Evolutionary conservation across 2,888 invertebrate genomes (phyloP).

Genomic region (Cotesia congregata): DNA sequence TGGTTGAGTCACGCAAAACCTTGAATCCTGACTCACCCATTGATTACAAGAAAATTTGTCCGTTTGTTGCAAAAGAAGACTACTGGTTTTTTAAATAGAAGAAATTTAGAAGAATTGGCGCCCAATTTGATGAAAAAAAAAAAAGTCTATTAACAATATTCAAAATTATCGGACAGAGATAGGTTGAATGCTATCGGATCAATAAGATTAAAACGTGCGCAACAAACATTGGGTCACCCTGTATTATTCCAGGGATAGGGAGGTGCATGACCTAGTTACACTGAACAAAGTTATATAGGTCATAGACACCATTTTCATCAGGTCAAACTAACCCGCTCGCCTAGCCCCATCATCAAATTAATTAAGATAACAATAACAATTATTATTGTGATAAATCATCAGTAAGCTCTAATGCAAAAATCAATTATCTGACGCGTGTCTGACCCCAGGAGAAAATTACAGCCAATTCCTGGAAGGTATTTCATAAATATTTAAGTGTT

Average conservation of each 20-base stretch:
- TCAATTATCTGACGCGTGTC: background rate
- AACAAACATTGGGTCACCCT: conserved; percentile 57
- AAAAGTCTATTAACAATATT: background rate
- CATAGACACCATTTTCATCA: conserved; percentile 65
- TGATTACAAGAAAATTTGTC: conserved; percentile 15
- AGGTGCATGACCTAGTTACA: conserved; percentile 68
- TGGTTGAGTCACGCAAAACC: conserved; percentile 25
- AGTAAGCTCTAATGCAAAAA: no score
- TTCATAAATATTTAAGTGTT: background rate
- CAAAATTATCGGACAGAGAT: background rate
- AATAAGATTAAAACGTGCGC: conserved; percentile 43
- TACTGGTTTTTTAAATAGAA: background rate
- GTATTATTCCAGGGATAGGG: conserved; percentile 66
- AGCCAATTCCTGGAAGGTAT: background rate
- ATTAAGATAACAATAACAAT: background rate
- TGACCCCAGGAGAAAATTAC: conserved; percentile 19
- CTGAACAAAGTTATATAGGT: conserved; percentile 67
- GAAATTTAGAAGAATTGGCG: background rate
- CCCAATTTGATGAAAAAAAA: background rate
- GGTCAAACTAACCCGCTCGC: conserved; percentile 39
- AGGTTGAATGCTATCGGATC: conserved; percentile 31
- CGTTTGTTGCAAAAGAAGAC: conserved; percentile 41
- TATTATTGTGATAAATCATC: background rate
- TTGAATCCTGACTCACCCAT: conserved; percentile 18
- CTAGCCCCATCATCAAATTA: background rate